These are phyloP conservation scores for Drosophila mettleri DNA, from an alignment of 2,888 invertebrate species.

Conservation along the genomic window DNA sequence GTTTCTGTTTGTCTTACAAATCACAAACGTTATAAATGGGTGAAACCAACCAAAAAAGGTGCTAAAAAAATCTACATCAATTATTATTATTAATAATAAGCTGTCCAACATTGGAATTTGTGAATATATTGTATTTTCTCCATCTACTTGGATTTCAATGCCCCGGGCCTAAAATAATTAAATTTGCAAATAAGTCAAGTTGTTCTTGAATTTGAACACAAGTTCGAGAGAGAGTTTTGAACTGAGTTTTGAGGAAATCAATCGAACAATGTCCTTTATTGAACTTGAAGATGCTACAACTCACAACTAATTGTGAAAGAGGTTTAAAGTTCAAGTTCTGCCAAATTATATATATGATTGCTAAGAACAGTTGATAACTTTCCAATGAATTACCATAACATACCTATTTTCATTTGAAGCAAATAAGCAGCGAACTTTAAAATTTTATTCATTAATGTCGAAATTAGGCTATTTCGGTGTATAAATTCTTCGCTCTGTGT, in stretches of 20 bases:
- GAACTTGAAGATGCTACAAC: constrained; percentile 32
- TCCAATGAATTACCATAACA: constrained; percentile 29
- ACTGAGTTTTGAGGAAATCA: constrained; percentile 53
- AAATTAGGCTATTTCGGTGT: background rate
- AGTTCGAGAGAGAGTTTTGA: constrained; percentile 28
- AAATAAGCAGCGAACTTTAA: constrained; percentile 7
- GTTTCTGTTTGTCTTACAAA: constrained; percentile 73
- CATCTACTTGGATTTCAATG: constrained; percentile 23
- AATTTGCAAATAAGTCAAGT: constrained; percentile 58
- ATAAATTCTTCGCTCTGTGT: constrained; percentile 15
- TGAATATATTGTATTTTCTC: background rate
- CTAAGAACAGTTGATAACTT: constrained; percentile 34
- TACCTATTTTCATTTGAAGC: constrained; percentile 32
- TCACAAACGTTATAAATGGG: constrained; percentile 74
- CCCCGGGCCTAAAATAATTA: constrained; percentile 61
- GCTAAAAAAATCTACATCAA: constrained; percentile 70
- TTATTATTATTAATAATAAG: constrained; percentile 74
- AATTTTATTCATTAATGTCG: constrained; percentile 14
- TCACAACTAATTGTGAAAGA: constrained; percentile 24
- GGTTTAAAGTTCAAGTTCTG: constrained; percentile 11
- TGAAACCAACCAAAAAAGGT: constrained; percentile 68
- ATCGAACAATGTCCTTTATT: constrained; percentile 61
- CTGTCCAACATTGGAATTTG: constrained; percentile 51
- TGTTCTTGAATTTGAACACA: constrained; percentile 38
- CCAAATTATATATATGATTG: no score